Conservation (phyloP, 2,797 vertebrate genomes). For the Sebastes elongatus region DNA sequence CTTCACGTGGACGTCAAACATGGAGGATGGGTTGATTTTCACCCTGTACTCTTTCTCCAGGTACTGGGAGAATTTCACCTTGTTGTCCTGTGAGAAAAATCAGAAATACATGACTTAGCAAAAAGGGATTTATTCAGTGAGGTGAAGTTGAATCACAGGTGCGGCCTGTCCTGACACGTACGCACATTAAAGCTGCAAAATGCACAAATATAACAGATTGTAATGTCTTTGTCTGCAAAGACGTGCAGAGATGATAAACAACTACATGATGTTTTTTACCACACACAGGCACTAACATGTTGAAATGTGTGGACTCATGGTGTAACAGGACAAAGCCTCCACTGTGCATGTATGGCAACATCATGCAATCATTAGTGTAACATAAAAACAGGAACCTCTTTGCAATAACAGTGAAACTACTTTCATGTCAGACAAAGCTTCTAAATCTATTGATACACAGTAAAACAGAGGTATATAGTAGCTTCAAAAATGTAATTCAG, state of each 20-base stretch:
- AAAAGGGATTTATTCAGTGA: neutral
- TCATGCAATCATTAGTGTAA: neutral
- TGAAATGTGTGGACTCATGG: neutral
- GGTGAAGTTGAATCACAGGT: slow-evolving; percentile 3
- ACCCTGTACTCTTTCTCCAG: slow-evolving; percentile 92
- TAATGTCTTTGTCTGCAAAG: neutral
- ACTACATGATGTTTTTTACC: neutral
- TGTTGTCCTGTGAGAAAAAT: slow-evolving; percentile 88
- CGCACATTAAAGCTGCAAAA: neutral
- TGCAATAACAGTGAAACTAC: neutral
- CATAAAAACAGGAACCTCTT: neutral
- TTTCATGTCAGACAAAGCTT: neutral
- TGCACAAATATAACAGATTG: neutral
- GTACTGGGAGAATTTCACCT: slow-evolving; percentile 91
- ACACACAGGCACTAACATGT: neutral
- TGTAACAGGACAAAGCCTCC: neutral
- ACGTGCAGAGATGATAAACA: neutral
- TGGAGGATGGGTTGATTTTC: slow-evolving; percentile 91
- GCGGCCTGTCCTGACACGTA: neutral
- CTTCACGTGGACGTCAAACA: slow-evolving; percentile 98
- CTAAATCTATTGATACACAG: neutral
- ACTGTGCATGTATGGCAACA: neutral
- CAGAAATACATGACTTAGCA: neutral
- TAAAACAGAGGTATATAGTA: neutral
- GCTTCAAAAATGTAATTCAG: neutral